phyloP scores from a whole-genome alignment of 1,140 invertebrate species.

The Lerema accius region DNA sequence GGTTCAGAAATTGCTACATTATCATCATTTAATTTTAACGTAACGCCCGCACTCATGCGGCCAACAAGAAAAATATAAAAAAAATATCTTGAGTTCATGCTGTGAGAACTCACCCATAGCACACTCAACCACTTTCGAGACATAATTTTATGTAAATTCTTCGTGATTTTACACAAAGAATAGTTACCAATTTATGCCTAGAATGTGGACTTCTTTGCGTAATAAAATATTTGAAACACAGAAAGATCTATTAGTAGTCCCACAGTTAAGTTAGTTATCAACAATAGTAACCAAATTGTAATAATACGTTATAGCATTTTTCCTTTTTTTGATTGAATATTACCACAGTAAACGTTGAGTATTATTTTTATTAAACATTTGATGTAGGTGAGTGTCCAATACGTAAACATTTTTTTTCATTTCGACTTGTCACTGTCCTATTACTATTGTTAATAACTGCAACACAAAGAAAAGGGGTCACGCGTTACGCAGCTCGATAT shows the following conservation, averaged over 20 bases:
- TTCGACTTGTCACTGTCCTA: slow-evolving; percentile 18
- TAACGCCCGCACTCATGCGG: slow-evolving; percentile 40
- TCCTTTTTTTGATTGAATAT: no score
- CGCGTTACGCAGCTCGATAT: slow-evolving; percentile 6
- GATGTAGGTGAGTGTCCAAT: slow-evolving; percentile 12
- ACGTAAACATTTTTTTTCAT: neutral
- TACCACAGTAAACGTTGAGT: no score
- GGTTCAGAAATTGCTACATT: slow-evolving; percentile 29
- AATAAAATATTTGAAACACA: slow-evolving; percentile 21
- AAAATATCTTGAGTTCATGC: slow-evolving; percentile 9
- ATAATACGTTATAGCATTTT: neutral
- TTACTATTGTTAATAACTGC: slow-evolving; percentile 55
- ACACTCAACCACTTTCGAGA: slow-evolving; percentile 20
- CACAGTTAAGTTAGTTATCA: slow-evolving; percentile 18
- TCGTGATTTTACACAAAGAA: slow-evolving; percentile 1
- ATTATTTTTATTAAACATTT: no score
- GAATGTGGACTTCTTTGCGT: slow-evolving; percentile 14
- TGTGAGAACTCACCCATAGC: neutral
- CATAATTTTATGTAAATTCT: slow-evolving; percentile 13
- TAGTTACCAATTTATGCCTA: slow-evolving; percentile 12
- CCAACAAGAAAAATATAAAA: slow-evolving; percentile 12
- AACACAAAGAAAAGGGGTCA: slow-evolving; percentile 46
- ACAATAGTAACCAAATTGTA: slow-evolving; percentile 18
- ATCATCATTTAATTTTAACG: slow-evolving; percentile 1
- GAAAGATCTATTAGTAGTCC: slow-evolving; percentile 9